These are phyloP conservation scores for Amphipyra berbera DNA, from an alignment of 2,888 invertebrate genomes.

Conservation along the genomic window DNA sequence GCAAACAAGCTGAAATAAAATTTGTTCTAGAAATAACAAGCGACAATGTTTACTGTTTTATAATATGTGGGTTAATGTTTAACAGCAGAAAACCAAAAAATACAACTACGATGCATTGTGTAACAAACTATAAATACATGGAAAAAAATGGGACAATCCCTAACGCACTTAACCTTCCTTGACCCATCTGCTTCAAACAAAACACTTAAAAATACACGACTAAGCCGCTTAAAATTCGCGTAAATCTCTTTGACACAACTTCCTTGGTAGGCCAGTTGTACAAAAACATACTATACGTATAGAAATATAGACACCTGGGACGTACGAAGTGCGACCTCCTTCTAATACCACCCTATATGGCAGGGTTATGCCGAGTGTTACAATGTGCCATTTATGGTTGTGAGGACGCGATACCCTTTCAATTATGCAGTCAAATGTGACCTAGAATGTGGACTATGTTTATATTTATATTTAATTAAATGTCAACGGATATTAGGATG, in stretches of 20 bases:
- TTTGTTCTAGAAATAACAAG: too few relatives aligned
- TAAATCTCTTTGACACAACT: not conserved
- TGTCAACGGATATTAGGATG: conserved; percentile 19
- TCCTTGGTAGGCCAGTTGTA: conserved; percentile 3
- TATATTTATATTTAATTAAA: conserved; percentile 30
- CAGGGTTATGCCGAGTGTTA: conserved; percentile 58
- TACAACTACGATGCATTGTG: too few relatives aligned
- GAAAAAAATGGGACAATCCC: not conserved
- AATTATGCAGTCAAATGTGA: conserved; percentile 67
- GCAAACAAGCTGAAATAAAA: too few relatives aligned
- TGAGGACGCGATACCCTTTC: conserved; percentile 63
- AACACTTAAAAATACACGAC: conserved; percentile 14
- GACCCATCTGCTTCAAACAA: conserved; percentile 2
- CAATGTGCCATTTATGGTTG: conserved; percentile 66
- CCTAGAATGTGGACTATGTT: conserved; percentile 60
- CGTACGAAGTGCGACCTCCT: conserved; percentile 52
- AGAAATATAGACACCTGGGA: conserved; percentile 39
- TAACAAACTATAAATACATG: too few relatives aligned
- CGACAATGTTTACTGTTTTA: not conserved
- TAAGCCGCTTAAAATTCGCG: not conserved
- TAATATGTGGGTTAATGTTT: not conserved
- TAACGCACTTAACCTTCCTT: not conserved
- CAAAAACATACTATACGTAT: not conserved
- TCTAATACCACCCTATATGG: conserved; percentile 67
- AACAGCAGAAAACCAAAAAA: too few relatives aligned